A percentile compares a stretch with the other conserved stretches of the same genome.
Evolutionary conservation across 2,888 invertebrate genomes (phyloP).

Genomic region (Sinelater perroti): DNA sequence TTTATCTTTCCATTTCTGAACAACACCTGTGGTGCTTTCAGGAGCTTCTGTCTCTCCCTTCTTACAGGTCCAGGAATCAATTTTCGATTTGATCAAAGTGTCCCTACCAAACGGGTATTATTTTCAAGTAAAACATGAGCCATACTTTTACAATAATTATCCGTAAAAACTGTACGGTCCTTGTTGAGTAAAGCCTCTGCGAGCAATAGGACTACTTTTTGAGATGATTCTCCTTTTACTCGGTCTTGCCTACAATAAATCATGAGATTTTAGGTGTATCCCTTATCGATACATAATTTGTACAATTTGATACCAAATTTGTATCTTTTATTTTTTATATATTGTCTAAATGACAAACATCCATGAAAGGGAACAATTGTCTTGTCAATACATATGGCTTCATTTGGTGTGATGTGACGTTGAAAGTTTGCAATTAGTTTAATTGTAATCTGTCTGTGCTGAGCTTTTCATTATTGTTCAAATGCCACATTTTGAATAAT

Average conservation of each 20-base stretch:
- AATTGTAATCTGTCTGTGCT: slow-evolving; percentile 6
- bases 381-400: not conserved
- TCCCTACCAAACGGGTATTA: slow-evolving; percentile 52
- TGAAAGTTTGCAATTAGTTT: not conserved
- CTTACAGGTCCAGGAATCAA: slow-evolving; percentile 41
- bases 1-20: slow-evolving; percentile 49
- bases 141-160: slow-evolving; percentile 53
- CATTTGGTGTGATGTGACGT: not conserved
- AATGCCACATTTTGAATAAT: slow-evolving; percentile 9
- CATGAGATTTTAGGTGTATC: slow-evolving; percentile 16
- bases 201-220: slow-evolving; percentile 20
- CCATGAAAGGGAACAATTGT: not conserved
- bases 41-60: slow-evolving; percentile 44
- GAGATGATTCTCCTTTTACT: not conserved
- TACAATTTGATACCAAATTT: slow-evolving; percentile 4
- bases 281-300: slow-evolving; percentile 10
- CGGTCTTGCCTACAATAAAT: slow-evolving; percentile 17
- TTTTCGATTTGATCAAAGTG: slow-evolving; percentile 38
- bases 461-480: not conserved
- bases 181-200: no score
- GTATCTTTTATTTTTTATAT: not conserved
- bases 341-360: not conserved
- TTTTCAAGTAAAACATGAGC: slow-evolving; percentile 48
- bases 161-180: slow-evolving; percentile 47
- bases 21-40: slow-evolving; percentile 32